A percentile compares a stretch with the other conserved stretches of the same genome.
Evolutionary conservation across 2,797 vertebrate genomes (phyloP).

Genomic region (Pampus argenteus): DNA sequence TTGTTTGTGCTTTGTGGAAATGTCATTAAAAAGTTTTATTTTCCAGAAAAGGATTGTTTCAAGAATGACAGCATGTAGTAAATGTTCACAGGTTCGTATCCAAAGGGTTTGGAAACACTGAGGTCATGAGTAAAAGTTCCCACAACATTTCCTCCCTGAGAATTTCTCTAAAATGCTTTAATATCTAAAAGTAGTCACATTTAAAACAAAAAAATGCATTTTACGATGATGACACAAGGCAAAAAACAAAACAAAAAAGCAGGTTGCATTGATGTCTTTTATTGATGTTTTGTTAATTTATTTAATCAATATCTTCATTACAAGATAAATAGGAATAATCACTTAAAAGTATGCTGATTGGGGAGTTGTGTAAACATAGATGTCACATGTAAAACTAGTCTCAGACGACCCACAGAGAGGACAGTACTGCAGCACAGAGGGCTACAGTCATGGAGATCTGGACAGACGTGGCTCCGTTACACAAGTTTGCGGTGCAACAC

Average conservation of each 20-base stretch:
- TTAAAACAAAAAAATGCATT: too few species aligned
- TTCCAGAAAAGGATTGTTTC: background rate
- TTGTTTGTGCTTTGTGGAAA: background rate
- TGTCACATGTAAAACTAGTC: constrained; percentile 6
- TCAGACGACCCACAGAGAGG: constrained; percentile 51
- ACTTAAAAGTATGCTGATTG: background rate
- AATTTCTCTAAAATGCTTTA: too few species aligned
- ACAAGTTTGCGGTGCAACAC: constrained; percentile 65
- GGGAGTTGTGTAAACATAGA: background rate
- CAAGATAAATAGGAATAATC: background rate
- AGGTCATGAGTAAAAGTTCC: too few species aligned
- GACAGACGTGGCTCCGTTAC: constrained; percentile 63
- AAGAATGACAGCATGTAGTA: background rate
- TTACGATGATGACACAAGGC: too few species aligned
- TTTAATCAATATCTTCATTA: background rate
- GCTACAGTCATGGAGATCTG: constrained; percentile 59
- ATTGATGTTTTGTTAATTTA: background rate
- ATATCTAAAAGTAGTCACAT: too few species aligned
- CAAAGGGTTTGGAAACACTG: too few species aligned
- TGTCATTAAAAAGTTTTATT: background rate
- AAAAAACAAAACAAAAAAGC: too few species aligned
- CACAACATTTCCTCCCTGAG: too few species aligned
- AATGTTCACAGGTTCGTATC: too few species aligned
- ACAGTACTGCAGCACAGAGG: constrained; percentile 48
- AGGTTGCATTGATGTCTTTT: too few species aligned